A percentile compares a stretch with the other conserved stretches of the same genome.
Conservation (phyloP, 2,113 vertebrate genomes). For the Chascanopsetta lugubris region DNA sequence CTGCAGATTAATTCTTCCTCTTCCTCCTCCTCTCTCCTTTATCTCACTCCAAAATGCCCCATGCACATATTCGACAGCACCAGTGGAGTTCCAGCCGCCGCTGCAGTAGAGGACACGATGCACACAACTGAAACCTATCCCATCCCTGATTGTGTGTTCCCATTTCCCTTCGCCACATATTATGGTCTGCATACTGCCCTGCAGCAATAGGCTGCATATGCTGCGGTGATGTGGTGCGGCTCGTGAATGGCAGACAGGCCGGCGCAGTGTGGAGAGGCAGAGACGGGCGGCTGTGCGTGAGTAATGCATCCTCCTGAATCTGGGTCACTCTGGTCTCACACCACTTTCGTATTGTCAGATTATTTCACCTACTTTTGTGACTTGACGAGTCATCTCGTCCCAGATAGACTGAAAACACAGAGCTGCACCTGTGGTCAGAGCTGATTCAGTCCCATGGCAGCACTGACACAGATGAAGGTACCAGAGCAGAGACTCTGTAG, state of each 20-base stretch:
- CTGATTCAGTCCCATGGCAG: neutral
- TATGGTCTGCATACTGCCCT: constrained; percentile 32
- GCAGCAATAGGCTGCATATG: constrained; percentile 62
- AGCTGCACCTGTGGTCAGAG: neutral
- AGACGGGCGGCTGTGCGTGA: constrained; percentile 67
- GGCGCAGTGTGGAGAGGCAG: constrained; percentile 48
- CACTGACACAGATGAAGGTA: no score
- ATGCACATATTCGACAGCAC: constrained; percentile 11
- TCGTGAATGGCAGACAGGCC: constrained; percentile 54
- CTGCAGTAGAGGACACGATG: constrained; percentile 1
- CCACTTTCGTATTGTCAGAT: constrained; percentile 56
- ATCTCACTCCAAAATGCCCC: constrained; percentile 5
- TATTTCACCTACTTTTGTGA: constrained; percentile 49
- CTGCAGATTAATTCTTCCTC: constrained; percentile 2
- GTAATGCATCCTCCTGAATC: constrained; percentile 70
- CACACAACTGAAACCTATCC: constrained; percentile 19
- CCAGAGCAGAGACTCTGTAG: no score
- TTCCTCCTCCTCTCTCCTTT: constrained; percentile 11
- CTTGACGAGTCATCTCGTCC: constrained; percentile 40
- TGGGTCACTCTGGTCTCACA: constrained; percentile 67
- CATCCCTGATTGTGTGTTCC: constrained; percentile 10
- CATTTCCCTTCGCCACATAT: constrained; percentile 19
- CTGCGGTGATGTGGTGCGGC: constrained; percentile 15
- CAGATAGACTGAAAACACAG: neutral
- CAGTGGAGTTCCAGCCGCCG: neutral